Evolutionary conservation across 2,888 invertebrate species (phyloP).

Genomic region (Himalopsyche japonica): DNA sequence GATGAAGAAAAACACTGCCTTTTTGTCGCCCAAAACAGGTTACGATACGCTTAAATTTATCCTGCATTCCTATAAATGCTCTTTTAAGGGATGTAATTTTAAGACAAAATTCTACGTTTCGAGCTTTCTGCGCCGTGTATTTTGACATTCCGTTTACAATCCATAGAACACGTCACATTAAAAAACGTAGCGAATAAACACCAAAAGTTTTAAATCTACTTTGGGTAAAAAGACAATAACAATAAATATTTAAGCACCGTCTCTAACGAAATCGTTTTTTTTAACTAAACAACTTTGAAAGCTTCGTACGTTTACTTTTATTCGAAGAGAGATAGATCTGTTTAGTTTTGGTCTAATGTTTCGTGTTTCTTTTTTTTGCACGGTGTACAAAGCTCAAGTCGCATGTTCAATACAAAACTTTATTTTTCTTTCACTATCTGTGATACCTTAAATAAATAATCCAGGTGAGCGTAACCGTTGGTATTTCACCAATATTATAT

Average conservation of each 20-base stretch:
- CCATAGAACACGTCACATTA: background rate
- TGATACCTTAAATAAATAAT: background rate
- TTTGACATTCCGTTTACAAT: background rate
- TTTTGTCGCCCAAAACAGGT: too few species aligned
- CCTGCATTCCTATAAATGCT: too few species aligned
- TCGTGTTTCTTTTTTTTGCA: background rate
- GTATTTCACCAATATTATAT: background rate
- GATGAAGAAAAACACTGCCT: too few species aligned
- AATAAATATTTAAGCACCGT: background rate
- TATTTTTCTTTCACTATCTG: background rate
- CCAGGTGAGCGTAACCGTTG: background rate
- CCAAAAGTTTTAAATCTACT: background rate
- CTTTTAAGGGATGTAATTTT: too few species aligned
- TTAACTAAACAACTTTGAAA: background rate
- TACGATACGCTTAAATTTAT: too few species aligned
- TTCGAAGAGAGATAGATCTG: background rate
- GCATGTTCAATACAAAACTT: background rate
- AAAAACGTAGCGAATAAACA: background rate
- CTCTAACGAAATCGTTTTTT: background rate
- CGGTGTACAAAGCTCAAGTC: background rate
- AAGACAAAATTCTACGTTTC: background rate
- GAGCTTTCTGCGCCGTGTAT: background rate
- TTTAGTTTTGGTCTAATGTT: background rate
- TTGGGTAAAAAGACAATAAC: background rate
- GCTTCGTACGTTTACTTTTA: background rate